Base-by-base conservation (phyloP, 2,888 invertebrate genomes). In the Rhogogaster chlorosoma region DNA sequence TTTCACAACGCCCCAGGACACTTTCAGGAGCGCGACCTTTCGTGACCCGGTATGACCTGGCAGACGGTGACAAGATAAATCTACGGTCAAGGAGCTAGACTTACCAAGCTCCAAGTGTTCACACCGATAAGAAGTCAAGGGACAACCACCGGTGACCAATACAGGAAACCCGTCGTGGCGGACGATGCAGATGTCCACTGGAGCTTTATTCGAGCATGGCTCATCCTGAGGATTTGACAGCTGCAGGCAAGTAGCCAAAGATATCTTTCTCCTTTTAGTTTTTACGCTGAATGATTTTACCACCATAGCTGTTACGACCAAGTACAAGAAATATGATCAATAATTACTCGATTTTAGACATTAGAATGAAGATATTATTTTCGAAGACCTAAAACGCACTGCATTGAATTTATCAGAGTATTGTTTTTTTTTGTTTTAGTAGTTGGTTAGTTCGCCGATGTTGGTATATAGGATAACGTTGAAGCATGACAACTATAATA, bases 31-130 rank as follows among this genome's bases (percentile, higher is more conserved):
- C 80, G 38, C 26, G 80, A 80, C 80, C 80, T 80, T 22, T 80
- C 57, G 36, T 80, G 80, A 80, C 80, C 80, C 7, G 80, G 80
- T 26, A 80, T 61, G 61, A 80, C 57, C 80, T 61, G 57, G 71
- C 22, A 73, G 36, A 38, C 80, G 9, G 12, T 29, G 61, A 61
- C 61, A 38, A 22, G 57, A 49, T 80, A 61, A 80, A 80, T 80
- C 80, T 61, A 61, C 80, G 57, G 57, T 57, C 80, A 80, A 61
- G 22, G 12, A 80, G 18, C 80, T 80, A 61, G 36, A 80, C 61
- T 38, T 22, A 26, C 80, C 57, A 22, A 80, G 36, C 57, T 80
- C 38, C 61, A 80, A 80, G 38, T 36, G 80, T 26, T 80, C 57
- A 38, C 80, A 61, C 26, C 61, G 80, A 80, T 80, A 80, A 80